Conservation (phyloP, 2,888 invertebrate species). For the Elegia similella region DNA sequence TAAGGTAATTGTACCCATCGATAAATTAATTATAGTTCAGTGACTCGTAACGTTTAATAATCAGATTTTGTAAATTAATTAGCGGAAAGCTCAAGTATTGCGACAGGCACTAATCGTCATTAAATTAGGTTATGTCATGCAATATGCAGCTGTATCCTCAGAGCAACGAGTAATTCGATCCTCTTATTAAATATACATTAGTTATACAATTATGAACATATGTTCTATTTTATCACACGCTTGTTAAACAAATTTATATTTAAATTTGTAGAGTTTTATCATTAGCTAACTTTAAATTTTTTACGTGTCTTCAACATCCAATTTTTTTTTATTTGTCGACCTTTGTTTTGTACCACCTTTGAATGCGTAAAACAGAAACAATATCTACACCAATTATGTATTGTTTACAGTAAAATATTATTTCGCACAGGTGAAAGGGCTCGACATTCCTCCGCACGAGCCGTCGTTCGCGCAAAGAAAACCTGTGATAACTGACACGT, state of each 20-base stretch:
- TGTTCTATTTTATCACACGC: too few species aligned
- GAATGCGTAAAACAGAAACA: too few species aligned
- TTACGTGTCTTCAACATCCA: too few species aligned
- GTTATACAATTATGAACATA: too few species aligned
- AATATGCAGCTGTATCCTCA: not conserved
- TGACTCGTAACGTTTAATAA: not conserved
- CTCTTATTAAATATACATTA: too few species aligned
- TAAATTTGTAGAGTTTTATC: too few species aligned
- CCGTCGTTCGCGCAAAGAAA: slow-evolving; percentile 52
- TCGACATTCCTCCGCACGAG: slow-evolving; percentile 67
- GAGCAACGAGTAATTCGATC: too few species aligned
- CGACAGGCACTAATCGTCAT: not conserved
- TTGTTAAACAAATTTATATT: too few species aligned
- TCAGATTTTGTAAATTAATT: not conserved
- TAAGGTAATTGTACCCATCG: not conserved
- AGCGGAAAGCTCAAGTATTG: slow-evolving; percentile 2
- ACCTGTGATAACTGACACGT: slow-evolving; percentile 68
- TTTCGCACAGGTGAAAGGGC: slow-evolving; percentile 64
- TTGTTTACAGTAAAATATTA: not conserved
- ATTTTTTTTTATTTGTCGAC: too few species aligned
- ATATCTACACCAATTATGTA: too few species aligned
- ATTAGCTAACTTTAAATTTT: too few species aligned
- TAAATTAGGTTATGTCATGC: not conserved
- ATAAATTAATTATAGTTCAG: not conserved
- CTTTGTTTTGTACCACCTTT: too few species aligned